These are phyloP conservation scores for Lontra canadensis DNA, from an alignment of 2,113 vertebrate species.

Conservation along the genomic window DNA sequence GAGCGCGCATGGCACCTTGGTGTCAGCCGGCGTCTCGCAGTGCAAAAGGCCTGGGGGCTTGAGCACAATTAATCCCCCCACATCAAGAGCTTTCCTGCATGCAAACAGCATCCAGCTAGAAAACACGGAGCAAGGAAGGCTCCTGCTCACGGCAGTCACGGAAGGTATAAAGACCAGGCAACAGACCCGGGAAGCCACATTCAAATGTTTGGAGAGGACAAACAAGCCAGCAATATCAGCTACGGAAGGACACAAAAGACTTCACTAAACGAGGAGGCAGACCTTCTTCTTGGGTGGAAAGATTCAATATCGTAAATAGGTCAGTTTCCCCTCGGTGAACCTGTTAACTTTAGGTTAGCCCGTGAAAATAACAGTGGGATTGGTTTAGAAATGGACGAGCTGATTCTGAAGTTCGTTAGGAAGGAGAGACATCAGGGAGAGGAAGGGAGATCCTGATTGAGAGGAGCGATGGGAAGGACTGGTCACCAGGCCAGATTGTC, in stretches of 20 bases:
- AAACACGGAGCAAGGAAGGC: not conserved
- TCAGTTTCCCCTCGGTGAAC: not conserved
- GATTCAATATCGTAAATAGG: not conserved
- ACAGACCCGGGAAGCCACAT: not conserved
- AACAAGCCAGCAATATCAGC: too few relatives aligned
- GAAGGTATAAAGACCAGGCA: not conserved
- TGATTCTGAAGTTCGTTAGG: not conserved
- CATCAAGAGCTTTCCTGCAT: not conserved
- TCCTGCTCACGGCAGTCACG: rapidly evolving
- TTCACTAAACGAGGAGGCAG: not conserved
- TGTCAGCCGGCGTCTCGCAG: not conserved
- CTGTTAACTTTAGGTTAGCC: not conserved
- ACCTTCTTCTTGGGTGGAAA: not conserved
- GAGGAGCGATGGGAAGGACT: not conserved
- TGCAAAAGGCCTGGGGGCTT: not conserved
- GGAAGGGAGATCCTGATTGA: not conserved
- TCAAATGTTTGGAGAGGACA: not conserved
- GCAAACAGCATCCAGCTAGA: not conserved
- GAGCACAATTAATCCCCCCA: not conserved
- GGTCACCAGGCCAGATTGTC: not conserved
- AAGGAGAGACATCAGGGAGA: rapidly evolving
- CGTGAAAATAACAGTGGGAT: not conserved
- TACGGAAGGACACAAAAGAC: not conserved
- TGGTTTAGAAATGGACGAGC: not conserved
- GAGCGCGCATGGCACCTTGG: rapidly evolving